phyloP scores from a whole-genome alignment of 1,140 invertebrate genomes.

The Pentalonia nigronervosa region DNA sequence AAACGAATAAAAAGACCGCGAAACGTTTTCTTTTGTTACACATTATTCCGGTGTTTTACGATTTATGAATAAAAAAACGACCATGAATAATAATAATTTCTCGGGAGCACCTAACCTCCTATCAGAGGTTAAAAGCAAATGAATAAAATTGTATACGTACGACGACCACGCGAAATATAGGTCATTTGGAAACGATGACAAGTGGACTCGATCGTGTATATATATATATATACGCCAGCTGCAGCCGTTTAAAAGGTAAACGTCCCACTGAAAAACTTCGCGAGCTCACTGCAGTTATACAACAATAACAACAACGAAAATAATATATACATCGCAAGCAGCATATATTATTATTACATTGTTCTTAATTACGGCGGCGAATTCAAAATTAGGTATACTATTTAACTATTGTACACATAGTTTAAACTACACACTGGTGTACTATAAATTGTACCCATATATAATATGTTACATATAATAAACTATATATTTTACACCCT shows the following conservation, averaged over 20 bases:
- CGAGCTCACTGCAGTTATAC: not conserved
- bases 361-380: not conserved
- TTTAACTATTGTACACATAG: not conserved
- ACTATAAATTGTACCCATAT: not conserved
- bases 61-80: conserved; percentile 28
- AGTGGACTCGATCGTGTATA: not conserved
- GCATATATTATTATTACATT: not conserved
- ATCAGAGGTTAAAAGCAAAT: conserved; percentile 26
- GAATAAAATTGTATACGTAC: not conserved
- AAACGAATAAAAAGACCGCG: conserved; percentile 11
- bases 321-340: not conserved
- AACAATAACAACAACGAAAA: not conserved
- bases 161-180: conserved; percentile 35
- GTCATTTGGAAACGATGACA: conserved; percentile 35
- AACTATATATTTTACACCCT: not conserved
- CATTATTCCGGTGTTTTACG: conserved; percentile 22
- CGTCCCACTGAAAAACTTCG: conserved; percentile 10
- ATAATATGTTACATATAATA: not conserved
- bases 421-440: not conserved
- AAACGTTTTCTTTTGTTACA: conserved; percentile 37
- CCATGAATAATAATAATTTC: conserved; percentile 52
- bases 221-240: not conserved
- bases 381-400: not conserved
- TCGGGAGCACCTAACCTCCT: conserved; percentile 21
- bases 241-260: conserved; percentile 4